Base-by-base conservation (phyloP, 2,797 vertebrate species). In the Valencia hispanica region DNA sequence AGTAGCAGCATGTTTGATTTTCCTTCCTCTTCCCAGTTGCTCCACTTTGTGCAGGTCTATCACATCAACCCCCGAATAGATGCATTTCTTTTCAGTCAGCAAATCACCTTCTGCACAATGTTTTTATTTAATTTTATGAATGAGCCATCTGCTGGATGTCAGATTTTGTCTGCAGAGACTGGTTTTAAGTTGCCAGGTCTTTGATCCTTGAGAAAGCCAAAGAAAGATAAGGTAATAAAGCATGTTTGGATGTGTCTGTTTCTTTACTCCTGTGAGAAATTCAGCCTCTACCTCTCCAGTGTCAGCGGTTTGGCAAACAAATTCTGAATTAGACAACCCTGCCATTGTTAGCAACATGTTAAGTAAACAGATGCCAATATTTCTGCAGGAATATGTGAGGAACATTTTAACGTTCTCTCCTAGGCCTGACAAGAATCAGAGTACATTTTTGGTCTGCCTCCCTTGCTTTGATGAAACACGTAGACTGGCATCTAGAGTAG, bases 151-250 rank as follows among this genome's bases (percentile, higher is more conserved):
- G 12, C 55, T 17, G 55, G 3, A 27, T 55, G n/a, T 27, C 59
- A 48, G 27, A 32, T 5, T 17, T 43, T 30, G n/a, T 27, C 25
- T 55, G 12, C 55, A 59, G 34, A 32, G 14, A 39, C 32, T 11
- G 2, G 34, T 71, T 41, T 71, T 36, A 71, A 22, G 14, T 51
- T 53, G 12, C 70, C n/a, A 55, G 5, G 48, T 14, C 8, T 55
- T 55, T 71, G 34, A 57, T 43, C 25, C 39, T 68, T 75, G 59
- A 79, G 20, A 72, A 30, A 22, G 41, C 4, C 39, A 51, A 68
- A 63, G 45, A 36, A 25, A 78, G 47, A 55, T 14, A 39, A 47
- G 3, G 1, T 72, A 59, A 79, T 53, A 59, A 82, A 82, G 80
- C 65, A 25, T 59, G 48, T 78, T 65, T 53, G 25, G 51, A 66